phyloP scores from a whole-genome alignment of 2,113 vertebrate genomes.

The Corythornis cristatus region DNA sequence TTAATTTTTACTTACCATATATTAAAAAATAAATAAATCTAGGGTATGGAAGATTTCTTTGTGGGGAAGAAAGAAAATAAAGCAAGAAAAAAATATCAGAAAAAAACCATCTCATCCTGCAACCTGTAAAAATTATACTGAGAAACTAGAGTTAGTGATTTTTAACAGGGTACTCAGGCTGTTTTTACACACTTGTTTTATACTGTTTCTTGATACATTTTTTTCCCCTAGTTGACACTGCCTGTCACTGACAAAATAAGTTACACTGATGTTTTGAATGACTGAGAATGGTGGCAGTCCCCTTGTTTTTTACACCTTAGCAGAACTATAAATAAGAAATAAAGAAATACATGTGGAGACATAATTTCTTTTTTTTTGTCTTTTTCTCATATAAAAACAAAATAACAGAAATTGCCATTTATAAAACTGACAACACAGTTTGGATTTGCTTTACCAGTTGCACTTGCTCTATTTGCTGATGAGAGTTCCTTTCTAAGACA shows the following conservation, averaged over 20 bases:
- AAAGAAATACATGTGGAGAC: background rate
- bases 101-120: background rate
- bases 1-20: background rate
- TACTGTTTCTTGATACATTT: background rate
- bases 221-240: background rate
- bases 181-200: background rate
- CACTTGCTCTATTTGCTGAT: background rate
- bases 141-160: background rate
- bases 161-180: background rate
- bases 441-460: constrained; percentile 2
- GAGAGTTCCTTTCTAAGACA: background rate
- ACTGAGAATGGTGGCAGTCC: background rate
- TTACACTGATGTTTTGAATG: background rate
- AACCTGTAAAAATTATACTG: background rate
- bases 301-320: background rate
- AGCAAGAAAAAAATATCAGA: background rate
- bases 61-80: background rate
- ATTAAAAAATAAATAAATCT: background rate
- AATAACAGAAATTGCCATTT: background rate
- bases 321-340: background rate
- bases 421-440: background rate
- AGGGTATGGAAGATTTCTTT: background rate
- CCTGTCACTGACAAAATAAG: background rate
- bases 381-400: background rate
- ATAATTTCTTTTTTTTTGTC: background rate